Evolutionary conservation across 2,113 vertebrate species (phyloP), one percentile per base, ranked within the genome.

Genomic region (Peromyscus leucopus): DNA sequence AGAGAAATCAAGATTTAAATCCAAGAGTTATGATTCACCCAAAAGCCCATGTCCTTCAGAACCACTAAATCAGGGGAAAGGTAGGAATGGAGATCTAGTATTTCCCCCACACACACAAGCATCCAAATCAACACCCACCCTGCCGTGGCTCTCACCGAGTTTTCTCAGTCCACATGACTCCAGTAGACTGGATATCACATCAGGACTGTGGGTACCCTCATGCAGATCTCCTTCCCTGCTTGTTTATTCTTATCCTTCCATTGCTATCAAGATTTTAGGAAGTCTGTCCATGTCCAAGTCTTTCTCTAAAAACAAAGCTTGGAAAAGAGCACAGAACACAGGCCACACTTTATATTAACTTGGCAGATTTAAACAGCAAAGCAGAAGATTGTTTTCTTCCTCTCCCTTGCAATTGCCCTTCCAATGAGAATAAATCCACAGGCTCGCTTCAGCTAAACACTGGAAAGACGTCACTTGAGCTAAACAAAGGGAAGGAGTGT

Each of bases 401-500:
- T 2, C 39, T 80, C 9, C 36, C 46, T 88, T 65, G 1, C 4
- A 72, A 33, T 15, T 72, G 6, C 46, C 3, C 17, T 84, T 91
- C 22, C n/a, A 55, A 59, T 79, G 21, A 90, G 26, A 94, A 93
- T 83, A 82, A 91, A 94, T 39, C 67, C 22, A 39, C 55, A 57
- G 9, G 31, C n/a, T 89, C 33, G 33, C 72, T 84, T 88, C 90
- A 94, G 48, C 59, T 63, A 92, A 94, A 74, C 67, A 57, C 33
- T 61, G 39, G 13, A 55, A 89, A 84, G 59, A 83, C 39, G 9
- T 26, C 65, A 88, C 39, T 89, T 76, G 19, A 89, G 39, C 39
- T 91, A 76, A 57, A 92, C 87, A 78, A 90, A 89, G 33, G 48
- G 6, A 89, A 93, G 46, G 89, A 85, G 63, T 46, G 86, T 92